A percentile compares a stretch with the other conserved stretches of the same genome.
phyloP scores from a whole-genome alignment of 2,888 invertebrate species.

The Diplolepis rosae region DNA sequence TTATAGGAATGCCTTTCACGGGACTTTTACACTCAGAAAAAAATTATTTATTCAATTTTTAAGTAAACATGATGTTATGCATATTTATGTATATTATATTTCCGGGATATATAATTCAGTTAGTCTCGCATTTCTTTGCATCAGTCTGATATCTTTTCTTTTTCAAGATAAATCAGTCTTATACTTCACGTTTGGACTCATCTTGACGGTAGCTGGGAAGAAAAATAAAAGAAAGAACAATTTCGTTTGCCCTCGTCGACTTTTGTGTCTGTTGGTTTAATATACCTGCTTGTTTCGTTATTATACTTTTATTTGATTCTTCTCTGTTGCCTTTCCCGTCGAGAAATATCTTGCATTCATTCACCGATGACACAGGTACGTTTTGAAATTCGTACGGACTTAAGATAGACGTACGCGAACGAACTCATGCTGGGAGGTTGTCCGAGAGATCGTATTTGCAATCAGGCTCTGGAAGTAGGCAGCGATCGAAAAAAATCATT shows the following conservation, averaged over 20 bases:
- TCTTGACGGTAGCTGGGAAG: background rate
- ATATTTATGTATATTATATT: background rate
- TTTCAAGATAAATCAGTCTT: background rate
- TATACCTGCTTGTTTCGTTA: background rate
- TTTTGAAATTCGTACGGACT: background rate
- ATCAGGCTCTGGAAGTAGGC: background rate
- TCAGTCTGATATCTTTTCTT: background rate
- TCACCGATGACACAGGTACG: conserved; percentile 21
- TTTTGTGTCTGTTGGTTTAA: background rate
- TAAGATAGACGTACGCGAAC: background rate
- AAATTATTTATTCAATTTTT: no score
- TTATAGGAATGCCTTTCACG: no score
- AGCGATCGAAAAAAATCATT: no score
- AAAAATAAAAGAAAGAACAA: background rate
- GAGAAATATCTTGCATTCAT: conserved; percentile 38
- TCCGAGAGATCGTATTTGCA: background rate
- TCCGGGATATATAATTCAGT: background rate
- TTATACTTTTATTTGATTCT: background rate
- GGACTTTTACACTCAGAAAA: no score
- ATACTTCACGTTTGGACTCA: background rate
- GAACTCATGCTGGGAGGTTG: conserved; percentile 1
- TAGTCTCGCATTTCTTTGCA: background rate
- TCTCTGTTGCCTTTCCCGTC: conserved; percentile 20
- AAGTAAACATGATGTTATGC: no score
- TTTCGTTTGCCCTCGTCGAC: conserved; percentile 3